Evolutionary conservation across 1,140 invertebrate genomes (phyloP), one percentile per base, ranked within the genome.

Genomic region (Lucilia cuprina): DNA sequence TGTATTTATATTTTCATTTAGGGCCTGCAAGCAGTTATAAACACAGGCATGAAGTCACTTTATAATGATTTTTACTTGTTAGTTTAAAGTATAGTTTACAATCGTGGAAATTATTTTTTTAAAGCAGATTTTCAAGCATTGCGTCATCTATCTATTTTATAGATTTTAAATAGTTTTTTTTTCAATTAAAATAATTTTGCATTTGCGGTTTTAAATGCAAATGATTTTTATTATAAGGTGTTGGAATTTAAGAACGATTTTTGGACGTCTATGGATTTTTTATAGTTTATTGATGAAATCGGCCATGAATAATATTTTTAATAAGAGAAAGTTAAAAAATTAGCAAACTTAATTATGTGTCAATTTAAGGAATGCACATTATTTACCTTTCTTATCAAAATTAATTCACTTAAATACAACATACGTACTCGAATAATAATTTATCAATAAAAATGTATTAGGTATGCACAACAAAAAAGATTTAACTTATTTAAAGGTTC

Each of bases 1-100:
- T 70, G 55, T 47, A 21, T 65, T 83, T 65, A n/a, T n/a, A n/a
- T 30, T 82, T 65, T 83, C 47, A 82, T 82, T 41, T 77, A 77
- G 74, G 35, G 74, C 34, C 74, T 21, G 65, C 5, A 70, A 70
- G n/a, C 12, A 19, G 55, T 4, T 3, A 60, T n/a, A 47, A 47
- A 78, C 17, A 47, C 13, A 80, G 19, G 25, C 25, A 80, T 80
- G 77, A 80, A 80, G 77, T 80, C 77, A 80, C 41, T 80, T 80
- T 19, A 25, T 21, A 70, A 19, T 50, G 35, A 80, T 25, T 35
- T 80, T 77, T 41, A n/a, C 13, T 12, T 55, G 74, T 77, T 77
- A 17, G 74, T 13, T n/a, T 77, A 13, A 77, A 77, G 30, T 77
- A 34, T n/a, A 77, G 74, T 77, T 41, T 35, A 77, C 34, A 77